Percentiles rank a stretch among this genome's conserved stretches.
These are phyloP conservation scores for Ladona fulva DNA, from an alignment of 1,140 invertebrate genomes.

Conservation along the genomic window DNA sequence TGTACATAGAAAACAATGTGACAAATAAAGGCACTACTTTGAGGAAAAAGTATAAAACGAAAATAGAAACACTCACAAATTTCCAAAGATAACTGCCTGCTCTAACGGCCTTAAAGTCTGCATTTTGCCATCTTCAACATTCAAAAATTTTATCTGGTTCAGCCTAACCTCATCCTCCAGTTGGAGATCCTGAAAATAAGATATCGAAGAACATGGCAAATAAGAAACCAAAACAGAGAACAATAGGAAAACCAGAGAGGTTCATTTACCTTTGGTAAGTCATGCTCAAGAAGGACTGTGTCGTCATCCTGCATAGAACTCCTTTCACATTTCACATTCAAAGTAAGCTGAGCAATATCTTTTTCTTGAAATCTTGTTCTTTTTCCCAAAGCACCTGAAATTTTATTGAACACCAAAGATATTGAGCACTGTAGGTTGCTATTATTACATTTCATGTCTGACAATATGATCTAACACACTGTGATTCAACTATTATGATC, in stretches of 20 bases:
- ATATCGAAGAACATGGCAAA: conserved; percentile 1
- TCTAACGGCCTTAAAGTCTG: conserved; percentile 58
- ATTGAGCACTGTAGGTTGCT: conserved; percentile 70
- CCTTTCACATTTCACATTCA: conserved; percentile 49
- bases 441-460: conserved; percentile 67
- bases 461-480: conserved; percentile 45
- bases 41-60: conserved; percentile 21
- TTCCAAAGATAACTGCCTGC: conserved; percentile 64
- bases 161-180: conserved; percentile 78
- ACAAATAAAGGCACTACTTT: neutral
- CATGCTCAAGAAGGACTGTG: neutral
- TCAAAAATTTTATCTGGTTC: conserved; percentile 62
- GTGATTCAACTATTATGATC: conserved; percentile 27
- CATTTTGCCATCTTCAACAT: conserved; percentile 42
- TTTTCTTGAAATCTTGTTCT: conserved; percentile 80
- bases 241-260: no score
- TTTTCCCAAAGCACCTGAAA: conserved; percentile 67
- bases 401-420: conserved; percentile 26
- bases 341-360: conserved; percentile 67
- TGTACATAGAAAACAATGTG: conserved; percentile 14
- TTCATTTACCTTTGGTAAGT: neutral
- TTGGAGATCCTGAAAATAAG: conserved; percentile 41
- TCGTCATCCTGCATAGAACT: conserved; percentile 18
- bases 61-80: conserved; percentile 55
- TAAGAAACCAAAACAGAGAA: no score